Evolutionary conservation across 1,140 invertebrate genomes (phyloP).

Genomic region (Penaeus vannamei): DNA sequence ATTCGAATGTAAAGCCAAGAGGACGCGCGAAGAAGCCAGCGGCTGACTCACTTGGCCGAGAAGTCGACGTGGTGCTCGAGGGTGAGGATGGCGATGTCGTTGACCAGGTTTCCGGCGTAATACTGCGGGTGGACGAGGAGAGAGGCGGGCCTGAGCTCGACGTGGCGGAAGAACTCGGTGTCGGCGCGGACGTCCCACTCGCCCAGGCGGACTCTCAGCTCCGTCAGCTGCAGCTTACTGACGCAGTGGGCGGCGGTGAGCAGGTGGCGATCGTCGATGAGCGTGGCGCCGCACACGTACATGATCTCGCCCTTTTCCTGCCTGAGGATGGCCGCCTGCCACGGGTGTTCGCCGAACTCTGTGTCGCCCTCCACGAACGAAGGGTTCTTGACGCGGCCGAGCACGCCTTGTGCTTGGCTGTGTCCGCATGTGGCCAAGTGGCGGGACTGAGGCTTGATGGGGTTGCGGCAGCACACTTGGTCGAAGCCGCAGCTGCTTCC

Average conservation of each 20-base stretch:
- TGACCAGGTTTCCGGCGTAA: slow-evolving; percentile 90
- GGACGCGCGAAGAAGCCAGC: not conserved
- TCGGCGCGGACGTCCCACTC: slow-evolving; percentile 97
- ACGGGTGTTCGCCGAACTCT: slow-evolving; percentile 92
- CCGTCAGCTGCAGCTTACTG: slow-evolving; percentile 77
- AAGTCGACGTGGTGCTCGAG: slow-evolving; percentile 86
- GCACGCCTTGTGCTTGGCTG: slow-evolving; percentile 69
- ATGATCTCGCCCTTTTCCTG: slow-evolving; percentile 90
- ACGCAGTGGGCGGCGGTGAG: slow-evolving; percentile 87
- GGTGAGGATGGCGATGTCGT: slow-evolving; percentile 88
- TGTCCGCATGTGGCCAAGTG: slow-evolving; percentile 65
- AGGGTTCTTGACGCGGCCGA: slow-evolving; percentile 70
- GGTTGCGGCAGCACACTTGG: slow-evolving; percentile 50
- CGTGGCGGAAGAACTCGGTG: slow-evolving; percentile 92
- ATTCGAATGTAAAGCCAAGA: not conserved
- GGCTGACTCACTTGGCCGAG: slow-evolving; percentile 74
- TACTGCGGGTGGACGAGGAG: slow-evolving; percentile 90
- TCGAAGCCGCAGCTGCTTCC: slow-evolving; percentile 3
- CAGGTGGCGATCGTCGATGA: slow-evolving; percentile 84
- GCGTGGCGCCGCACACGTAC: slow-evolving; percentile 82
- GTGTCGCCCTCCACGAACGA: slow-evolving; percentile 81
- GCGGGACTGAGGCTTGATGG: slow-evolving; percentile 20
- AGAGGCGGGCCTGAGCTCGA: slow-evolving; percentile 85
- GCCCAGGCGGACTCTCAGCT: slow-evolving; percentile 87
- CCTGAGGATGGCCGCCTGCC: slow-evolving; percentile 92